A percentile compares a stretch with the other conserved stretches of the same genome.
phyloP scores from a whole-genome alignment of 2,113 vertebrate genomes.

The Irena cyanogastra region DNA sequence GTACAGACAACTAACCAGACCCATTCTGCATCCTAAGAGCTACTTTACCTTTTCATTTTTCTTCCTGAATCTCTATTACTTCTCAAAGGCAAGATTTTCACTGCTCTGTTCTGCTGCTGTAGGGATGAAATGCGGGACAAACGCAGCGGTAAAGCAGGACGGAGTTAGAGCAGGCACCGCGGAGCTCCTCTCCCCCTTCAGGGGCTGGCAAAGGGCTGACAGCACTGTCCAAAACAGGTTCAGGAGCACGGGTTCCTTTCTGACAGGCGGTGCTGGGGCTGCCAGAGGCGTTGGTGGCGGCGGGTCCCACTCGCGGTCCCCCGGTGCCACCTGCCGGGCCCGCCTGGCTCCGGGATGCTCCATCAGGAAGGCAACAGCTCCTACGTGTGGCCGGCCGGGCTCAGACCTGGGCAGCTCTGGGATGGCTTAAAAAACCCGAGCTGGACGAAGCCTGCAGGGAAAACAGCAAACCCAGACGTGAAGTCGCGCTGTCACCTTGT shows the following conservation, averaged over 20 bases:
- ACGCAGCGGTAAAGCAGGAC: background rate
- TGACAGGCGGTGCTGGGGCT: rapidly evolving
- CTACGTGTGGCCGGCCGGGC: background rate
- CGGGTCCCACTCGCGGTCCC: background rate
- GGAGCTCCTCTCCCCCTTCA: background rate
- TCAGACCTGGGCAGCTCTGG: rapidly evolving
- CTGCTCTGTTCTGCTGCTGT: background rate
- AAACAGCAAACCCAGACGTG: rapidly evolving
- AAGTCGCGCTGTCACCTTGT: rapidly evolving
- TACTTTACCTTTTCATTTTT: background rate
- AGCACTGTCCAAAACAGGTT: background rate
- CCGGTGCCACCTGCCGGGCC: constrained; percentile 51
- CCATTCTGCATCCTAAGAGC: background rate
- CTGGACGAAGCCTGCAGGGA: rapidly evolving
- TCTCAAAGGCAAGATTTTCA: background rate
- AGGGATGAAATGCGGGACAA: background rate
- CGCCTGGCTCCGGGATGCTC: background rate
- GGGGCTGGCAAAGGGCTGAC: background rate
- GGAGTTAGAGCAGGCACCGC: background rate
- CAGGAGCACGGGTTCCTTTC: background rate
- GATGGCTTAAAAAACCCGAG: rapidly evolving
- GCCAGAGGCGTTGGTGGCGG: rapidly evolving
- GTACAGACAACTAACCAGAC: background rate
- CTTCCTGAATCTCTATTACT: background rate
- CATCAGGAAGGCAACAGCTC: background rate